Base-by-base conservation (phyloP, 2,113 vertebrate species). In the Phylloscopus trochiloides region DNA sequence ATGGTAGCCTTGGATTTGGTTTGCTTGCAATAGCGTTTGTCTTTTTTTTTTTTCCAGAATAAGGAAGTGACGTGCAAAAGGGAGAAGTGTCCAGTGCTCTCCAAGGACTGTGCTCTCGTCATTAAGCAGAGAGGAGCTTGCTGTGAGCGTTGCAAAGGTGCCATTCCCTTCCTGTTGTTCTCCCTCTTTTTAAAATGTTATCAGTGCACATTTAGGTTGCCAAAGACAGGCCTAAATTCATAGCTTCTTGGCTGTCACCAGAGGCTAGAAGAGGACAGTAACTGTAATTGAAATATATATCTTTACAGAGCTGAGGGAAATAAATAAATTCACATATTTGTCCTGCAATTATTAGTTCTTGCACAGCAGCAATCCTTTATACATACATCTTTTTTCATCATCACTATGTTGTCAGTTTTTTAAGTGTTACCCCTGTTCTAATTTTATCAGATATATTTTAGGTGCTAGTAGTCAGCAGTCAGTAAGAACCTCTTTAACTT, bases 101-200 rank as follows among this genome's bases (percentile, higher is more conserved):
- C 98, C 12, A 98, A 98, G 70, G 99, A 99, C 97, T 99, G 99
- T 34, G 99, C 99, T 42, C 98, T 99, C 87, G 98, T 99, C 95
- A 97, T 99, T 94, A 99, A 99, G 91, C 99, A 99, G 97, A 98
- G 98, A 13, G 99, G 99, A 88, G 98, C 99, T 95, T 99, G 99
- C 97, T 99, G 99, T 65, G 99, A 99, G 92, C 98, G 97, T 75
- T 99, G 99, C 96, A 99, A 99, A 99, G 99, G 99, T 99, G 95
- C 59, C 26, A 36, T 57, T 74, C 24, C 17, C 34, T 67, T 88
- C 45, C 59, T 59, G 8, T 74, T 18, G 3, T 77, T 75, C 75
- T 90, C 21, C 32, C 14, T 36, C 58, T 67, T 76, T 67, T 50
- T 14, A 36, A 40, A 54, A 61, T 4, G 11, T 70, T 86, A 38